A percentile compares a stretch with the other conserved stretches of the same genome.
Conservation (phyloP, 1,140 invertebrate genomes). For the Drosophila tani region DNA sequence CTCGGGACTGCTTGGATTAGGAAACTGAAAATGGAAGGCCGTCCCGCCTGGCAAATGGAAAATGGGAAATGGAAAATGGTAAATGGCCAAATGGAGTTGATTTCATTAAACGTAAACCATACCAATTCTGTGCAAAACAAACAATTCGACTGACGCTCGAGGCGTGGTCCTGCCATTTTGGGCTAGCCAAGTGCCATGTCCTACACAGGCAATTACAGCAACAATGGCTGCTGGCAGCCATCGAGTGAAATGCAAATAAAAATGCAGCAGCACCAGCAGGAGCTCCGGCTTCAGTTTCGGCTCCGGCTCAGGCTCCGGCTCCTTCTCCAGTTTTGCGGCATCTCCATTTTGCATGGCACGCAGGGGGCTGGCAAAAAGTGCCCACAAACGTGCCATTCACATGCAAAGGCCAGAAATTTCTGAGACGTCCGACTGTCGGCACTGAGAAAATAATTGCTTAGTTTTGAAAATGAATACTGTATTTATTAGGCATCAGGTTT, state of each 20-base stretch:
- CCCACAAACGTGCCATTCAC: conserved; percentile 76
- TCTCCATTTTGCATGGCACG: conserved; percentile 55
- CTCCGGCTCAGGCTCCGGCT: neutral
- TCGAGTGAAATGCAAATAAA: conserved; percentile 66
- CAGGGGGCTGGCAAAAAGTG: conserved; percentile 46
- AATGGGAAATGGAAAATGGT: neutral
- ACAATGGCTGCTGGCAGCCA: conserved; percentile 52
- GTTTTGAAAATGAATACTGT: neutral
- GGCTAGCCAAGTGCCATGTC: conserved; percentile 65
- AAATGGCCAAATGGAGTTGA: conserved; percentile 31
- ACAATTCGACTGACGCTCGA: conserved; percentile 23
- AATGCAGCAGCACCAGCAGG: conserved; percentile 48
- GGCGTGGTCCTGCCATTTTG: conserved; percentile 26
- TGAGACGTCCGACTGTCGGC: conserved; percentile 3
- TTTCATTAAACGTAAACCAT: conserved; percentile 36
- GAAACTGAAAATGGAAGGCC: conserved; percentile 22
- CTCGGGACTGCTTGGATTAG: neutral
- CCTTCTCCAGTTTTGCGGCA: conserved; percentile 44
- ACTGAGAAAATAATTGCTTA: neutral
- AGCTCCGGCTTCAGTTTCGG: too few relatives aligned
- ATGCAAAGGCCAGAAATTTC: conserved; percentile 68
- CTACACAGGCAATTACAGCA: conserved; percentile 77
- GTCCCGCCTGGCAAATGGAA: conserved; percentile 3
- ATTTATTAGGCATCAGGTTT: too few relatives aligned
- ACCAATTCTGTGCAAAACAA: conserved; percentile 15